phyloP scores from a whole-genome alignment of 2,113 vertebrate species.

The Suricata suricatta region DNA sequence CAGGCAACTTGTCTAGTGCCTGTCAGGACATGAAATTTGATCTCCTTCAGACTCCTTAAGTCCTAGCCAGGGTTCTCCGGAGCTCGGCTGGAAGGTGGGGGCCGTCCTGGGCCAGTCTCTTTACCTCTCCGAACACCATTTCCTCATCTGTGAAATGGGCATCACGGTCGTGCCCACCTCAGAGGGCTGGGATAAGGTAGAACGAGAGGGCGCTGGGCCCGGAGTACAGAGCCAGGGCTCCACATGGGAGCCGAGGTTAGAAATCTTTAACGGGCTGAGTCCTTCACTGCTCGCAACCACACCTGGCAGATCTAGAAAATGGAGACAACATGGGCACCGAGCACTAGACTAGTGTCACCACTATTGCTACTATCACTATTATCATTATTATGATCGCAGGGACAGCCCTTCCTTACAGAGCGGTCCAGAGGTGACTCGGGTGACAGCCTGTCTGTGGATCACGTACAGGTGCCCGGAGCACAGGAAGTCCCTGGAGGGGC shows the following conservation, averaged over 20 bases:
- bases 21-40: neutral
- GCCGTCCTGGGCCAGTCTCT: neutral
- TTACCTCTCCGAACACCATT: neutral
- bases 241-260: neutral
- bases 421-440: neutral
- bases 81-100: neutral
- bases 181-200: neutral
- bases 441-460: neutral
- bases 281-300: no score
- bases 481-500: neutral
- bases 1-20: neutral
- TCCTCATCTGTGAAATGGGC: neutral
- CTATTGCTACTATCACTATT: no score
- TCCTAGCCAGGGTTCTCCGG: fast-evolving
- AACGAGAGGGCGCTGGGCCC: neutral
- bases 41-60: fast-evolving
- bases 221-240: neutral
- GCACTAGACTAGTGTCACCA: neutral
- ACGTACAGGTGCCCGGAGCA: fast-evolving
- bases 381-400: neutral
- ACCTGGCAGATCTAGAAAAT: neutral
- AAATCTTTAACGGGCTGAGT: neutral
- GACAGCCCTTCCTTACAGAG: no score
- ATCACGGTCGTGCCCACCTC: neutral
- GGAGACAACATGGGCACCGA: neutral